Evolutionary conservation across 1,140 invertebrate species (phyloP).

Genomic region (Daktulosphaira vitifoliae): DNA sequence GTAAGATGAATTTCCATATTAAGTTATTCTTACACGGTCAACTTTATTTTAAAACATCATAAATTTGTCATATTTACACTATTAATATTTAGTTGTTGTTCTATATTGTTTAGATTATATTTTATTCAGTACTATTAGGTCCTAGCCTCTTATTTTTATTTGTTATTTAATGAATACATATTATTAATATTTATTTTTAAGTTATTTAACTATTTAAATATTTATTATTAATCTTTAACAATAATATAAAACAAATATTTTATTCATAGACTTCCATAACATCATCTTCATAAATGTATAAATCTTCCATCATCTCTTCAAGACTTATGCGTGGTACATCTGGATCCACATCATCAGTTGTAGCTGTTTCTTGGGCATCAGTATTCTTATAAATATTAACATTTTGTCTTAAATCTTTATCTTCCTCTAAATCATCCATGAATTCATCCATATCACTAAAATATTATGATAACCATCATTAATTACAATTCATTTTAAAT

Average conservation of each 20-base stretch:
- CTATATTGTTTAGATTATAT: too few relatives aligned
- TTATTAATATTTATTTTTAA: too few relatives aligned
- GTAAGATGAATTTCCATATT: too few relatives aligned
- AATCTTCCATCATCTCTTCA: constrained; percentile 95
- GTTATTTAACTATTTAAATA: too few relatives aligned
- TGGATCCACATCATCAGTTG: constrained; percentile 58
- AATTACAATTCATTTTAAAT: neutral
- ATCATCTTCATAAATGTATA: constrained; percentile 68
- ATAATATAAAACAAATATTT: neutral
- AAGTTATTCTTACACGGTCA: too few relatives aligned
- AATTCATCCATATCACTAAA: constrained; percentile 88
- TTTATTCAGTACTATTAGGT: too few relatives aligned
- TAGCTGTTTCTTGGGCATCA: constrained; percentile 48
- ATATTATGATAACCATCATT: constrained; percentile 36
- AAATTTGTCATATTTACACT: too few relatives aligned
- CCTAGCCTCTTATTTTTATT: too few relatives aligned
- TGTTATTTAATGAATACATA: too few relatives aligned
- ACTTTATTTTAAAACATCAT: too few relatives aligned
- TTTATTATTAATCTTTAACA: too few relatives aligned
- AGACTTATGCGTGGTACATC: constrained; percentile 76
- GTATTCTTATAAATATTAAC: constrained; percentile 79
- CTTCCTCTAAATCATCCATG: constrained; percentile 95
- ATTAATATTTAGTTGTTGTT: too few relatives aligned
- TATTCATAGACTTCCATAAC: constrained; percentile 43
- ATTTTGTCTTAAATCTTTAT: constrained; percentile 74